These are phyloP conservation scores for Marmota monax DNA, from an alignment of 2,113 vertebrate species.

Conservation along the genomic window DNA sequence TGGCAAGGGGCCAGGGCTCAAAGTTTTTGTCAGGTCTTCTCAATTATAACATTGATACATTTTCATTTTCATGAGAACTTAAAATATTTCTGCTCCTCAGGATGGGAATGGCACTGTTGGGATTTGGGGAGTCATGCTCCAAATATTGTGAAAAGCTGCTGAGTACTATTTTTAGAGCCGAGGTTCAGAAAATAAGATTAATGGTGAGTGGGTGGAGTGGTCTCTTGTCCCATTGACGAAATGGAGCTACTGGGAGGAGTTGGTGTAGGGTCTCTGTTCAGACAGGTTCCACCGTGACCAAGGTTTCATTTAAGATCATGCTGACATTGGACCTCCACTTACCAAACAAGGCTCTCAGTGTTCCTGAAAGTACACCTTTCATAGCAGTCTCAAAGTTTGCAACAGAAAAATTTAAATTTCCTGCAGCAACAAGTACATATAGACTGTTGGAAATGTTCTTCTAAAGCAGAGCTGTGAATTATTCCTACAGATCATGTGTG, in stretches of 20 bases:
- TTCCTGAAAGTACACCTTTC: no score
- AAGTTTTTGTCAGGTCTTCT: not conserved
- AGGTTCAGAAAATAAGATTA: not conserved
- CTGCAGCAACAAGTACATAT: no score
- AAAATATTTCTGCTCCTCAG: not conserved
- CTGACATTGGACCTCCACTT: not conserved
- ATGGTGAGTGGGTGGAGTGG: not conserved
- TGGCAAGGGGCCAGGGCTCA: not conserved
- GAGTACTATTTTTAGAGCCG: not conserved
- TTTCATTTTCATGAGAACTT: slow-evolving; percentile 22
- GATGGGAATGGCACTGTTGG: not conserved
- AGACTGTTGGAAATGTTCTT: not conserved
- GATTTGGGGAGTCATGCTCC: not conserved
- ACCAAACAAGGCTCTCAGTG: no score
- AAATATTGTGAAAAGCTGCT: not conserved
- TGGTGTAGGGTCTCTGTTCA: not conserved
- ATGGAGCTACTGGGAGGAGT: not conserved
- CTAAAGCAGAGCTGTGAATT: not conserved
- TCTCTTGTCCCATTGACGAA: not conserved
- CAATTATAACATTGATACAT: not conserved
- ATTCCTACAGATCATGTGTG: not conserved
- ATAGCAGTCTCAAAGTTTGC: no score
- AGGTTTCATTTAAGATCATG: not conserved
- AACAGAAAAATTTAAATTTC: no score
- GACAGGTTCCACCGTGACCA: not conserved